A percentile compares a stretch with the other conserved stretches of the same genome.
Conservation (phyloP, 2,797 vertebrate genomes). For the Smutsia temminckii region DNA sequence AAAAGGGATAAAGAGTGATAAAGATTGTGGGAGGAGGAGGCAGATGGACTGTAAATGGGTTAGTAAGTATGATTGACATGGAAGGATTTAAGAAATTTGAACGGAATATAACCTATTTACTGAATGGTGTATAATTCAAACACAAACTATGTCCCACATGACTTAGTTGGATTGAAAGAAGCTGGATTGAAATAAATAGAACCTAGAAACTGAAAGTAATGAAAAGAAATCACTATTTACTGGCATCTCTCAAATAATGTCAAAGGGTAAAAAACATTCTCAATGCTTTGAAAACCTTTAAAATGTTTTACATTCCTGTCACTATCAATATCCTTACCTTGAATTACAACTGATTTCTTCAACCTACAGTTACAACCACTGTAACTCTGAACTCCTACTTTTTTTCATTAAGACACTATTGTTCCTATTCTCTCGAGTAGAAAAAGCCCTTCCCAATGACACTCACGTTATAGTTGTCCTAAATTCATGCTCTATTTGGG, state of each 20-base stretch:
- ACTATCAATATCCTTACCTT: neutral
- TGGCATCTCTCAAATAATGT: neutral
- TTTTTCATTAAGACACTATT: neutral
- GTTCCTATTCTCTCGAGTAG: neutral
- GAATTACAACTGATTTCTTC: neutral
- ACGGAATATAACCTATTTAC: neutral
- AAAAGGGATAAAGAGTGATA: neutral
- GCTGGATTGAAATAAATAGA: neutral
- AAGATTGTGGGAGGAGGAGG: neutral
- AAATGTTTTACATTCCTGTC: conserved; percentile 2
- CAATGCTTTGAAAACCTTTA: conserved; percentile 5
- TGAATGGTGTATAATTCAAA: conserved; percentile 5
- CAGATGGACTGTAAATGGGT: conserved; percentile 30
- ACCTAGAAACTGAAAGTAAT: neutral
- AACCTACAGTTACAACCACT: neutral
- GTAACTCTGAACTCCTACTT: neutral
- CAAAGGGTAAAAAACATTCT: neutral
- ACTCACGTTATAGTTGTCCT: neutral
- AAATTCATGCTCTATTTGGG: neutral
- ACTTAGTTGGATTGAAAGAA: neutral
- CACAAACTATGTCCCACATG: neutral
- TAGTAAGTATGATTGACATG: conserved; percentile 29
- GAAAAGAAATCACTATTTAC: neutral
- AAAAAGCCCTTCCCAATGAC: neutral
- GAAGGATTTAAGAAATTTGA: neutral